Percentiles rank a stretch among this genome's conserved stretches.
Conservation (phyloP, 2,797 vertebrate species). For the Anguilla megastoma region DNA sequence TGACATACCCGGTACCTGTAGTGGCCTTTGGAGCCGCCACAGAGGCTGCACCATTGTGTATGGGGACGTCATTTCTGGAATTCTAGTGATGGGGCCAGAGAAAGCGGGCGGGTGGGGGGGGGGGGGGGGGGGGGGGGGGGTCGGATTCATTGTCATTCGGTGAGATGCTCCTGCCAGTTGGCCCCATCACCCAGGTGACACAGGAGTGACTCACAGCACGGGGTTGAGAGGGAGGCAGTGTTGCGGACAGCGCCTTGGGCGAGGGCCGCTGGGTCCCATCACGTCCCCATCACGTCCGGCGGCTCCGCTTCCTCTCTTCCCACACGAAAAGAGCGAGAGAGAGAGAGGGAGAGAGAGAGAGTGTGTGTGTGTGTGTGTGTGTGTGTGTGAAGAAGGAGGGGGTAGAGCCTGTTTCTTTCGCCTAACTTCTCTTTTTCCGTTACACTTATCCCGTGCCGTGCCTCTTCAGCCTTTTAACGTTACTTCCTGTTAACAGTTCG, state of each 20-base stretch:
- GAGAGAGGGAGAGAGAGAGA: neutral
- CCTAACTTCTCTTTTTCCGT: neutral
- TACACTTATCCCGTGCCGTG: neutral
- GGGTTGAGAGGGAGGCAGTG: neutral
- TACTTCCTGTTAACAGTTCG: neutral
- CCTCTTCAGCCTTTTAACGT: neutral
- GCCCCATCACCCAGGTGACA: constrained; percentile 43
- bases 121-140: neutral
- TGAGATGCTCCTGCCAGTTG: constrained; percentile 8
- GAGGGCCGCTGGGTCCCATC: constrained; percentile 5
- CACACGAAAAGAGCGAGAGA: neutral
- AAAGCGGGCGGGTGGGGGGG: neutral
- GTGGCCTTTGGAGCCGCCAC: neutral
- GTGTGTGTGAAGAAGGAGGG: too few species aligned
- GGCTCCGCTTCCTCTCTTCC: neutral
- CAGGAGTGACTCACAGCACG: constrained; percentile 13
- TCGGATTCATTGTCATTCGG: constrained; percentile 13
- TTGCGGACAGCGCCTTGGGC: neutral
- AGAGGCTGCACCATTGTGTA: neutral
- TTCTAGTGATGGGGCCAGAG: neutral
- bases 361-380: too few species aligned
- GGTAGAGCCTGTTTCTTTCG: neutral
- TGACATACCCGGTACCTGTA: neutral
- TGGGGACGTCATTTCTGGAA: neutral
- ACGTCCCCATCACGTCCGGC: neutral